Evolutionary conservation across 2,888 invertebrate genomes (phyloP), one percentile per base, ranked within the genome.

Genomic region (Euclidia mi): DNA sequence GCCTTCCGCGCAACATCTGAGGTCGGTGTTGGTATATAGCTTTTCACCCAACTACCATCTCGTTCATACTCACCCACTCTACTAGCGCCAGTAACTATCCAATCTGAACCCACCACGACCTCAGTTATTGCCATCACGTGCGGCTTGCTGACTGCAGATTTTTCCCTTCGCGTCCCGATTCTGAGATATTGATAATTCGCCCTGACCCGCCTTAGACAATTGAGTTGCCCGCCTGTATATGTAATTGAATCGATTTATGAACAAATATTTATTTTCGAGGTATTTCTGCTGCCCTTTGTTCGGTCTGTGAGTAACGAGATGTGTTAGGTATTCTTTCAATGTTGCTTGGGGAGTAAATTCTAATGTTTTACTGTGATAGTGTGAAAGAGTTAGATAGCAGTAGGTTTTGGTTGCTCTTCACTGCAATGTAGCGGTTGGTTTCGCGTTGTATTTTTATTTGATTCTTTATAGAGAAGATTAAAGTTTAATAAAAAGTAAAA

Each of bases 131-230:
- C 61, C 61, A 62, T 82, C 89, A 88, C 87, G 88, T 85, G 73
- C 78, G 71, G 41, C 53, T 49, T 63, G 82, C 82, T 83, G 83
- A 85, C 80, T 79, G 78, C 83, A 85, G 87, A 88, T 88, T 88
- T 88, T 87, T 87, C 84, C 80, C 71, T 69, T 66, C 68, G 70
- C 70, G 63, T 69, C 56, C 71, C 63, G 68, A 64, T 71, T 60
- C 72, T 60, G 70, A 79, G 87, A 87, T 88, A 89, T 89, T 87
- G 86, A 87, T 88, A 88, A 88, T 87, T 81, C 79, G 51, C 57
- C 67, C 72, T 69, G 74, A 76, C 77, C 76, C 70, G 25, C 44
- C 35, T 47, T 47, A 67, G 67, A 69, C 67, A 75, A 78, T 76
- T 73, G 73, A 78, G 70, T 67, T 56, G 60, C 40, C 45, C 28